Percentiles rank a stretch among this genome's conserved stretches.
These are phyloP conservation scores for Drosophila fungiperda DNA, from an alignment of 2,888 invertebrate genomes.

Conservation along the genomic window DNA sequence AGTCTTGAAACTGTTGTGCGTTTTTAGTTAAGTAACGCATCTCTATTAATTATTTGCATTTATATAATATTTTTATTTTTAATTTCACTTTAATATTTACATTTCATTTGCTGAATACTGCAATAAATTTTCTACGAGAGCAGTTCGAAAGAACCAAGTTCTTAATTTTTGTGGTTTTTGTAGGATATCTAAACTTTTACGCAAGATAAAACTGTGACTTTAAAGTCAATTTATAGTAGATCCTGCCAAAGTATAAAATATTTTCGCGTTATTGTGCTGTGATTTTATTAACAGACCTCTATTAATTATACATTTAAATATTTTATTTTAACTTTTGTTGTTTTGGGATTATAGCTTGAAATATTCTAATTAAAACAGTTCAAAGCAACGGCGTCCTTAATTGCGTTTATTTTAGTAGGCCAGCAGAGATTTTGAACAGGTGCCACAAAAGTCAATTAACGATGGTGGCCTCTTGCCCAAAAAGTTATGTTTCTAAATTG, in stretches of 20 bases:
- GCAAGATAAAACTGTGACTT: background rate
- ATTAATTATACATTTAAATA: background rate
- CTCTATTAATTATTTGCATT: conserved; percentile 21
- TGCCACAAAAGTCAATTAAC: background rate
- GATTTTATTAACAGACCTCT: background rate
- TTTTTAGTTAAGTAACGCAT: conserved; percentile 51
- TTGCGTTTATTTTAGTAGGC: background rate
- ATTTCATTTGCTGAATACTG: background rate
- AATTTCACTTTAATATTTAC: background rate
- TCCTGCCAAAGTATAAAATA: background rate
- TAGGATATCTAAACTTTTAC: background rate
- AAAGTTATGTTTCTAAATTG: conserved; percentile 1
- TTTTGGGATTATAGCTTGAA: background rate
- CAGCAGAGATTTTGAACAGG: background rate
- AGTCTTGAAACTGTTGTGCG: conserved; percentile 45
- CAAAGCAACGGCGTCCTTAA: background rate
- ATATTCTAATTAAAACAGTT: background rate
- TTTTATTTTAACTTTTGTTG: too few species aligned
- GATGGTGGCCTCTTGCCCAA: conserved; percentile 2
- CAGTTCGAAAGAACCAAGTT: background rate
- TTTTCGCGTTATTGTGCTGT: background rate
- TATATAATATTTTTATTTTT: conserved; percentile 8
- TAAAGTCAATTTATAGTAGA: background rate
- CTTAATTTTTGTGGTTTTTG: background rate
- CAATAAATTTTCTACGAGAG: background rate